Evolutionary conservation across 37 sponge, comb jelly and placozoan species (phyloP).

Genomic region (Agelas oroides): DNA sequence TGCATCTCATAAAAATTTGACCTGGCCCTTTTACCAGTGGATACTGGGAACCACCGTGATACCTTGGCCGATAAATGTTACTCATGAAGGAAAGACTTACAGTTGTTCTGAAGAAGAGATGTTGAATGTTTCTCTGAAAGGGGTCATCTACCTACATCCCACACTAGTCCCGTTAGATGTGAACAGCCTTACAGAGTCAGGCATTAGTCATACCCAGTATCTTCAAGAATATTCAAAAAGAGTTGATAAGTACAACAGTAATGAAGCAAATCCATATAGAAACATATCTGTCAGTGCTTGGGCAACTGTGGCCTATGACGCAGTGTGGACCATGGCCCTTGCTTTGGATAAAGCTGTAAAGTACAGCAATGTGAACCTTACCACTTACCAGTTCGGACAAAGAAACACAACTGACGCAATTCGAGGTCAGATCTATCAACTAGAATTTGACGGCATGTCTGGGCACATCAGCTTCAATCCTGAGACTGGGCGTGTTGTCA

Average conservation of each 20-base stretch:
- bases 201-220: slow-evolving; percentile 9
- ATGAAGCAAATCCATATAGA: too few relatives aligned
- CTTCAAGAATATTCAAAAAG: not conserved
- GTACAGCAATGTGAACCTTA: not conserved
- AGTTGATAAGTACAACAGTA: slow-evolving; percentile 1
- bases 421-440: not conserved
- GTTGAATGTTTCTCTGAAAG: too few relatives aligned
- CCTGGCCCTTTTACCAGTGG: not conserved
- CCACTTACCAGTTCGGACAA: not conserved
- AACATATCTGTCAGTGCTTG: not conserved
- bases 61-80: too few relatives aligned
- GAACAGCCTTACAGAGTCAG: not conserved
- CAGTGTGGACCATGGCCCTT: slow-evolving; percentile 23
- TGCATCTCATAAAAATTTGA: not conserved
- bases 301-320: slow-evolving; percentile 4
- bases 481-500: not conserved
- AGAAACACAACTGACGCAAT: not conserved
- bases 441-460: not conserved
- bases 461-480: not conserved
- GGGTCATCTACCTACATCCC: not conserved
- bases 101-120: too few relatives aligned
- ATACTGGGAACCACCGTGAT: not conserved
- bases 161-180: not conserved
- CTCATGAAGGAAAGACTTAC: too few relatives aligned
- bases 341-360: not conserved